A percentile compares a stretch with the other conserved stretches of the same genome.
Conservation (phyloP, 2,113 vertebrate species). For the Gymnocephalus cernua region DNA sequence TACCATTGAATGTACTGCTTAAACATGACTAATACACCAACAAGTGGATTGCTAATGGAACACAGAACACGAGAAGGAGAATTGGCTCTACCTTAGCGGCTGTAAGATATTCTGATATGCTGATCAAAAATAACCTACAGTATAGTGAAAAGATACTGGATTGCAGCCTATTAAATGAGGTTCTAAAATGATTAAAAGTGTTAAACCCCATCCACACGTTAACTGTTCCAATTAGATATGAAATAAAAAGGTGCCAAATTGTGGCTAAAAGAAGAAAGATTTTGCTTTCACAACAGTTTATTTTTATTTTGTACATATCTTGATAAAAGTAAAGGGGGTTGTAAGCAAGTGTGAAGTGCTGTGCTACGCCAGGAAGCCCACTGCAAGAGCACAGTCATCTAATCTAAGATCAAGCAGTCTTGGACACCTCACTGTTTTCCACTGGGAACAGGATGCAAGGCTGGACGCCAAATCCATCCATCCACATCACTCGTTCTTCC, state of each 20-base stretch:
- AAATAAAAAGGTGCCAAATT: slow-evolving; percentile 32
- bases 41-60: not conserved
- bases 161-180: slow-evolving; percentile 10
- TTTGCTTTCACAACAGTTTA: slow-evolving; percentile 19
- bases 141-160: slow-evolving; percentile 5
- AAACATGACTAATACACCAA: not conserved
- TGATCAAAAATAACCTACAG: slow-evolving; percentile 15
- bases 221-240: slow-evolving; percentile 31
- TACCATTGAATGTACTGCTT: slow-evolving; percentile 13
- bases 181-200: slow-evolving; percentile 2
- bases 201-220: slow-evolving; percentile 15
- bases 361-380: slow-evolving; percentile 22
- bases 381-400: slow-evolving; percentile 61
- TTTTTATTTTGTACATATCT: slow-evolving; percentile 31
- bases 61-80: not conserved
- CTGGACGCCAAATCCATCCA: slow-evolving; percentile 51
- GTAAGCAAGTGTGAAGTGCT: slow-evolving; percentile 40
- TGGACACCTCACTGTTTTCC: slow-evolving; percentile 65
- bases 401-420: slow-evolving; percentile 74
- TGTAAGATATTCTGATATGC: not conserved
- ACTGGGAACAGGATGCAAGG: slow-evolving; percentile 59
- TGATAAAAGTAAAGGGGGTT: slow-evolving; percentile 11
- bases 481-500: slow-evolving; percentile 25
- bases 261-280: slow-evolving; percentile 18
- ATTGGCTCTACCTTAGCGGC: not conserved